These are phyloP conservation scores for Aythya fuligula DNA, from an alignment of 2,797 vertebrate genomes.

Conservation along the genomic window DNA sequence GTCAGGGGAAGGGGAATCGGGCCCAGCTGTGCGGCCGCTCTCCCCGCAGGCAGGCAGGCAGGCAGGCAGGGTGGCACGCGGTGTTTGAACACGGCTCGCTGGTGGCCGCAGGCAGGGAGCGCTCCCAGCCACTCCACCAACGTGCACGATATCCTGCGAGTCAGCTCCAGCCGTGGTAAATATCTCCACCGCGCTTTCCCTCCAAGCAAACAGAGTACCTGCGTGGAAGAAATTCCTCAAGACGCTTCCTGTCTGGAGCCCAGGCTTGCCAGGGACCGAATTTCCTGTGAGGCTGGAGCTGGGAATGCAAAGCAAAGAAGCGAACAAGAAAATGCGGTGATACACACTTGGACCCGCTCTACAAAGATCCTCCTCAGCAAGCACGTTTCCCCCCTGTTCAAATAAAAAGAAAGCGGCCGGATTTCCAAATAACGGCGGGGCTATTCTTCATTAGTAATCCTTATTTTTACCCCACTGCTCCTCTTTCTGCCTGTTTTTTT, in stretches of 20 bases:
- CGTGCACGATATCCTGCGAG: conserved; percentile 51
- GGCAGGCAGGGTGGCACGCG: neutral
- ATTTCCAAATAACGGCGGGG: neutral
- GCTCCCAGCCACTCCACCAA: conserved; percentile 54
- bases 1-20: conserved; percentile 12
- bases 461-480: neutral
- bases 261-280: conserved; percentile 55
- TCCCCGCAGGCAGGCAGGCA: conserved; percentile 26
- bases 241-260: conserved; percentile 59
- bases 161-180: conserved; percentile 36
- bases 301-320: conserved; percentile 56
- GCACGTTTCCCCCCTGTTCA: neutral
- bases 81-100: conserved; percentile 53
- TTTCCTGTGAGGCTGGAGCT: conserved; percentile 57
- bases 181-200: conserved; percentile 37
- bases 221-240: conserved; percentile 63
- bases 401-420: neutral
- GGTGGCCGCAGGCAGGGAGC: conserved; percentile 44
- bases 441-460: conserved; percentile 17
- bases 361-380: neutral
- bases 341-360: conserved; percentile 36
- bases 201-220: conserved; percentile 62
- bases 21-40: conserved; percentile 28
- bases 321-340: conserved; percentile 32
- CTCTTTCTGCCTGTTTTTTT: conserved; percentile 17